These are phyloP conservation scores for Caretta caretta DNA, from an alignment of 2,113 vertebrate species.

Conservation along the genomic window DNA sequence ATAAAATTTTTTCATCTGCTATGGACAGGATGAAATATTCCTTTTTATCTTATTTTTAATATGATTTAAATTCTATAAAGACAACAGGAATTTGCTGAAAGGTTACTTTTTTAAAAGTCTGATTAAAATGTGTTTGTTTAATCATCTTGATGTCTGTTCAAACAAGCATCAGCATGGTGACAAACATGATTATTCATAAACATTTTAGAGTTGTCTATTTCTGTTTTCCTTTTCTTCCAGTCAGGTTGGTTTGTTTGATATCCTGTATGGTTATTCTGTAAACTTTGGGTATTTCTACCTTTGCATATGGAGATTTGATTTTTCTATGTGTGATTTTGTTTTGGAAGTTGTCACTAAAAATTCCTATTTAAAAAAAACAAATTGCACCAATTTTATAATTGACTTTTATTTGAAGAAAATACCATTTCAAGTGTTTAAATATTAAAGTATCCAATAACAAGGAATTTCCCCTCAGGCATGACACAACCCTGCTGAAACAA, in stretches of 20 bases:
- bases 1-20: not conserved
- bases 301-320: not conserved
- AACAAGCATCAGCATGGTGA: not conserved
- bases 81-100: not conserved
- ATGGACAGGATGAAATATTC: not conserved
- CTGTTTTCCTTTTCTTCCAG: not conserved
- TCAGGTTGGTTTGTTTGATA: not conserved
- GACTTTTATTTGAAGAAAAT: conserved; percentile 37
- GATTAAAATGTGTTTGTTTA: not conserved
- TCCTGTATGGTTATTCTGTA: not conserved
- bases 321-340: not conserved
- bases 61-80: not conserved
- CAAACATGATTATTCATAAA: not conserved
- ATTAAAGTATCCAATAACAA: conserved; percentile 17
- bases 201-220: not conserved
- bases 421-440: not conserved
- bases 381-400: not conserved
- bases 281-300: not conserved
- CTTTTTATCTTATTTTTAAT: accelerated
- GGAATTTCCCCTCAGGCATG: conserved; percentile 24
- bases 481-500: not conserved
- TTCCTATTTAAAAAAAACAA: conserved; percentile 1
- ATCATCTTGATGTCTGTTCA: not conserved
- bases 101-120: not conserved
- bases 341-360: conserved; percentile 5